A percentile compares a stretch with the other conserved stretches of the same genome.
Conservation (phyloP, 2,888 invertebrate species). For the Sipunculus nudus region DNA sequence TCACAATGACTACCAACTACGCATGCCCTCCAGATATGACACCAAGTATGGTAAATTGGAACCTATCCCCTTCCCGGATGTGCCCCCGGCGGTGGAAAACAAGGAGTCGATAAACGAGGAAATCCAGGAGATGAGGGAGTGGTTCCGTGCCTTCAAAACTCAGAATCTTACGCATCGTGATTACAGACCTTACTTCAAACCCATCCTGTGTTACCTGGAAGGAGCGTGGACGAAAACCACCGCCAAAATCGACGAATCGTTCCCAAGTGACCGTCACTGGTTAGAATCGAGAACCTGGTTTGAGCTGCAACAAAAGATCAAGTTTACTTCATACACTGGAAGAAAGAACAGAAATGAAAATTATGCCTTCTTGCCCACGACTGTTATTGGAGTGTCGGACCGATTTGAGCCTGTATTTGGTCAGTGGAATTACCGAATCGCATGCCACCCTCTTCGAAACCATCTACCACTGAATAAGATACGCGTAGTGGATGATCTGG, state of each 20-base stretch:
- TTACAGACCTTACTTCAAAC: slow-evolving; percentile 53
- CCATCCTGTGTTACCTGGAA: slow-evolving; percentile 53
- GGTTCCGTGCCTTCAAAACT: slow-evolving; percentile 53
- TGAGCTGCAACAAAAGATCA: slow-evolving; percentile 51
- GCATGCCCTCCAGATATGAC: slow-evolving; percentile 30
- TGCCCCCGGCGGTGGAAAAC: slow-evolving; percentile 48
- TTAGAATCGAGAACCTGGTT: slow-evolving; percentile 48
- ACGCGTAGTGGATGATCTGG: slow-evolving; percentile 30
- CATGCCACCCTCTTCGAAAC: slow-evolving; percentile 41
- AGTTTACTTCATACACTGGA: slow-evolving; percentile 49
- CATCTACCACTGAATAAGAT: slow-evolving; percentile 40
- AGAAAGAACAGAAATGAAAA: slow-evolving; percentile 47
- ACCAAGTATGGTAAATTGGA: slow-evolving; percentile 41
- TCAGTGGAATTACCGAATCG: slow-evolving; percentile 44
- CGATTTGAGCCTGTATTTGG: slow-evolving; percentile 26
- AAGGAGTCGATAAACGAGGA: slow-evolving; percentile 41
- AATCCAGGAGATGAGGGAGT: slow-evolving; percentile 51
- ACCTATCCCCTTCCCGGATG: slow-evolving; percentile 51
- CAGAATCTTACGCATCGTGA: slow-evolving; percentile 44
- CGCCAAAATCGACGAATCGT: slow-evolving; percentile 50
- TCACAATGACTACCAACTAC: slow-evolving; percentile 55
- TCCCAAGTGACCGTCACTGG: slow-evolving; percentile 53
- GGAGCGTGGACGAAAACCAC: slow-evolving; percentile 60
- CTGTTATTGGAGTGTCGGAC: slow-evolving; percentile 40
- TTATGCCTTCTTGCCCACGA: slow-evolving; percentile 52